Conservation (phyloP, 2,113 vertebrate genomes). For the Miniopterus natalensis region DNA sequence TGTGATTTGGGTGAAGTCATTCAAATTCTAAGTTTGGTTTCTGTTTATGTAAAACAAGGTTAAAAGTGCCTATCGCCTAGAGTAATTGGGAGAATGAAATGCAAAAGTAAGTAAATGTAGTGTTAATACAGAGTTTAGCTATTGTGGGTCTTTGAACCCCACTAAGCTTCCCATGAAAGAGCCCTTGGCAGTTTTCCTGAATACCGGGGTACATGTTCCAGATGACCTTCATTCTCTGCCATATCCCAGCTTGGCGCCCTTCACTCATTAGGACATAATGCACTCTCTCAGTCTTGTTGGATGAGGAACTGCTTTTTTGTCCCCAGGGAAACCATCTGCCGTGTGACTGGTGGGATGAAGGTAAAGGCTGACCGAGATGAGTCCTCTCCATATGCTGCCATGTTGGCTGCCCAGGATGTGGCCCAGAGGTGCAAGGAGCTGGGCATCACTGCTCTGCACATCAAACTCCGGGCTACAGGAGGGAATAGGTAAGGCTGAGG, state of each 20-base stretch:
- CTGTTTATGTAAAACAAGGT: neutral
- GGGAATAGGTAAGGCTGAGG: slow-evolving; percentile 90
- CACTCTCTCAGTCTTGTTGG: neutral
- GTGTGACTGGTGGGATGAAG: slow-evolving; percentile 99
- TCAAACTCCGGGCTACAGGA: slow-evolving; percentile 97
- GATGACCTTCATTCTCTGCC: neutral
- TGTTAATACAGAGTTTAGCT: neutral
- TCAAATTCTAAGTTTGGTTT: neutral
- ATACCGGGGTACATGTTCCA: neutral
- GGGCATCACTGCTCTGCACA: slow-evolving; percentile 97
- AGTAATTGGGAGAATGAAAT: neutral
- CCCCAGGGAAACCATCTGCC: slow-evolving; percentile 97
- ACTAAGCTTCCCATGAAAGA: neutral
- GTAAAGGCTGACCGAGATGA: slow-evolving; percentile 99
- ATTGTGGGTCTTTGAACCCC: neutral
- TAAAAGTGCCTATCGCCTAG: neutral
- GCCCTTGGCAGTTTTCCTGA: neutral
- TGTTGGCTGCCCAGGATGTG: slow-evolving; percentile 98
- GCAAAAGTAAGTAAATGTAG: neutral
- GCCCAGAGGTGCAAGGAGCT: slow-evolving; percentile 99
- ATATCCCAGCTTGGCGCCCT: neutral
- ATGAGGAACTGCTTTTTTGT: neutral
- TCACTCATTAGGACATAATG: neutral
- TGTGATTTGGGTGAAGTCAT: neutral
- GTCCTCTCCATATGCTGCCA: slow-evolving; percentile 97